Conservation (phyloP, 2,113 vertebrate genomes). For the Tapirus terrestris region DNA sequence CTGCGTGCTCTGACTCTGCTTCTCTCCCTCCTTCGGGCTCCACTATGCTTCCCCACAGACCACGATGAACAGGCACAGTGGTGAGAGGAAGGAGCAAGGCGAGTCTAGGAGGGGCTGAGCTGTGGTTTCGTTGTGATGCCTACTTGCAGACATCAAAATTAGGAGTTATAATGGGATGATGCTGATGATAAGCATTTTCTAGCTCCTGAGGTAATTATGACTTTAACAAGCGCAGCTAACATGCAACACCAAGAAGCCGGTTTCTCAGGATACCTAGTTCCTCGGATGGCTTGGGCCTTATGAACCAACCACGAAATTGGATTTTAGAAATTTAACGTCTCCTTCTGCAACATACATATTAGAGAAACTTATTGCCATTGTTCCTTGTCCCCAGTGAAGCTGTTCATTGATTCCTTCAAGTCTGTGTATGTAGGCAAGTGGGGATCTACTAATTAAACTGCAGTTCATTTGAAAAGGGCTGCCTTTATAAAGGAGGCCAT, state of each 20-base stretch:
- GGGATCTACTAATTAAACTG: neutral
- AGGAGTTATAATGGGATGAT: neutral
- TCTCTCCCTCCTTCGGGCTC: neutral
- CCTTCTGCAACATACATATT: neutral
- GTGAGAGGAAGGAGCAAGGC: neutral
- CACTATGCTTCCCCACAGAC: neutral
- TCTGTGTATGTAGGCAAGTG: neutral
- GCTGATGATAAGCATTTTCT: slow-evolving; percentile 9
- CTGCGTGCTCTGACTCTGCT: neutral
- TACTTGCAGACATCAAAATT: slow-evolving; percentile 49
- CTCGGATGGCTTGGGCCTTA: neutral
- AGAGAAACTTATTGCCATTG: neutral
- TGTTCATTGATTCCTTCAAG: neutral
- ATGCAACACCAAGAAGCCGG: neutral
- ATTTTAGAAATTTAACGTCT: neutral
- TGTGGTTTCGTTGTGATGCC: neutral
- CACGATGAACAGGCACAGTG: neutral
- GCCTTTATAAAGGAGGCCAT: neutral
- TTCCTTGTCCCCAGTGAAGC: neutral
- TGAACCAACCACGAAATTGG: neutral
- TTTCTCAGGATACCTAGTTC: neutral
- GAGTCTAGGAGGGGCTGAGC: neutral
- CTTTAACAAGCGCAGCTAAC: neutral
- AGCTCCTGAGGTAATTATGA: neutral
- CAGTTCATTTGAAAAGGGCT: slow-evolving; percentile 6